Percentiles rank a stretch among this genome's conserved stretches.
phyloP scores from a whole-genome alignment of 2,888 invertebrate species.

The Chrysomela aeneicollis region DNA sequence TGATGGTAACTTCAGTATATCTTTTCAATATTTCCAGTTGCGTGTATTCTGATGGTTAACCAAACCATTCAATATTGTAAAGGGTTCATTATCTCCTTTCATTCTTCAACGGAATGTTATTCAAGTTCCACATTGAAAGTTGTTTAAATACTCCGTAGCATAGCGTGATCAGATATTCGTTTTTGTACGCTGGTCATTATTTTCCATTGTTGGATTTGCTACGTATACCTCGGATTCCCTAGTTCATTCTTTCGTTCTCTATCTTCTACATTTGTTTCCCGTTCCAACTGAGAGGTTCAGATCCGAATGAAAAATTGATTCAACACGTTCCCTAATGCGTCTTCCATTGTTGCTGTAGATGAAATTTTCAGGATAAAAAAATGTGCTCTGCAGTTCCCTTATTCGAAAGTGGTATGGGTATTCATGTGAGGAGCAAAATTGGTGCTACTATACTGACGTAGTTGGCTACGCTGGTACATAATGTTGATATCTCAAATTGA shows the following conservation, averaged over 20 bases:
- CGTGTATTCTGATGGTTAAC: no score
- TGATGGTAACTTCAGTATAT: no score
- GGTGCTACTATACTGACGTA: no score
- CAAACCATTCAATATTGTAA: no score
- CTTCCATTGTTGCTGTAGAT: not conserved
- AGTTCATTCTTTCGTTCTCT: not conserved
- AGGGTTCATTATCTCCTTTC: no score
- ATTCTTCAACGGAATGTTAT: no score
- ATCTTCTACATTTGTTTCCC: not conserved
- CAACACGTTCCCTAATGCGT: not conserved
- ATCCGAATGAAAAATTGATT: constrained; percentile 5
- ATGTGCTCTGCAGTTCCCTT: not conserved
- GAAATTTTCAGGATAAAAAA: not conserved
- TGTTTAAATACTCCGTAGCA: not conserved
- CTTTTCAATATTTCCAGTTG: no score
- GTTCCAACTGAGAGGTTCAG: not conserved
- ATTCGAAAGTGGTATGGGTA: constrained; percentile 9
- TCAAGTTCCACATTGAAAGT: no score
- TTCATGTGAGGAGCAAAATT: not conserved
- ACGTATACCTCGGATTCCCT: not conserved
- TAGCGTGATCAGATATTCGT: not conserved
- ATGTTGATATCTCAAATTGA: no score
- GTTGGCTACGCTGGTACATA: no score
- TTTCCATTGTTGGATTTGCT: not conserved
- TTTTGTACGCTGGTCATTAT: not conserved